These are phyloP conservation scores for Anguilla obscura DNA, from an alignment of 2,797 vertebrate species.

Conservation along the genomic window DNA sequence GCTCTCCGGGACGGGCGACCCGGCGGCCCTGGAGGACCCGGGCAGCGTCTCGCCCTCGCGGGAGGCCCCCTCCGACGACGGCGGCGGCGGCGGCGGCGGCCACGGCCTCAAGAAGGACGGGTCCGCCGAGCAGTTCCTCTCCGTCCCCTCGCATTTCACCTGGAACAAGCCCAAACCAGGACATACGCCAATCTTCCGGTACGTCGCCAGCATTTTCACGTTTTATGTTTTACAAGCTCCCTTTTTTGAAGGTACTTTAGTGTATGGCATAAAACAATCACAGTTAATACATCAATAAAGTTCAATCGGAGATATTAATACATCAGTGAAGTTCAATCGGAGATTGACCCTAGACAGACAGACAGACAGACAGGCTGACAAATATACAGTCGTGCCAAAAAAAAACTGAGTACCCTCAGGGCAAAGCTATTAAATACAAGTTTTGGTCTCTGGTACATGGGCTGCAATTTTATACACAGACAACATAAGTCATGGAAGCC, in stretches of 20 bases:
- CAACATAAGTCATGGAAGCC: not conserved
- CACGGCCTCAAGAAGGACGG: constrained; percentile 78
- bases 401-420: not conserved
- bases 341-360: not conserved
- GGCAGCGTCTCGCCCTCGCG: constrained; percentile 69
- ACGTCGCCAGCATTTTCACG: not conserved
- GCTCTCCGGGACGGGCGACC: constrained; percentile 74
- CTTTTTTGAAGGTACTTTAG: not conserved
- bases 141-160: constrained; percentile 88
- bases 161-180: constrained; percentile 93
- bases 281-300: not conserved
- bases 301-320: not conserved
- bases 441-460: not conserved
- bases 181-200: constrained; percentile 90
- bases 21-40: constrained; percentile 73
- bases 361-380: not conserved
- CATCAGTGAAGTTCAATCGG: not conserved
- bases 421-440: not conserved
- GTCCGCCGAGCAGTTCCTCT: constrained; percentile 85
- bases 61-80: constrained; percentile 75
- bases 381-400: not conserved
- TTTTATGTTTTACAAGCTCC: not conserved
- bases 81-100: constrained; percentile 49
- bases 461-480: not conserved
- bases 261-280: not conserved